Conservation (phyloP, 2,113 vertebrate species). For the Scalopus aquaticus region DNA sequence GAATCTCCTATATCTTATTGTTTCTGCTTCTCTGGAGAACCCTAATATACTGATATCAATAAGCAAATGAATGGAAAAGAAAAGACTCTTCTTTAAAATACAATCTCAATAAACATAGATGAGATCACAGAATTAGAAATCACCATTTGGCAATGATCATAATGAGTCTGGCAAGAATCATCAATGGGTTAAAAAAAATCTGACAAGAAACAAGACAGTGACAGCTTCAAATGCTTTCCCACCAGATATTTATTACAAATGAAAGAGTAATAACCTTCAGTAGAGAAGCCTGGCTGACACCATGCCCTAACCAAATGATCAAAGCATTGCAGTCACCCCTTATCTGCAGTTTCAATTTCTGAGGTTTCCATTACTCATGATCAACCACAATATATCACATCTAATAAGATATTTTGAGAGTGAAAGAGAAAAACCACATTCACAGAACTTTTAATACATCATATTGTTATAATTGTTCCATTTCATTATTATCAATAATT, state of each 20-base stretch:
- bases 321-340: not conserved
- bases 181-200: not conserved
- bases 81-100: not conserved
- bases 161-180: not conserved
- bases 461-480: too few relatives aligned
- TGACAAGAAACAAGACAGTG: not conserved
- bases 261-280: not conserved
- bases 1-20: not conserved
- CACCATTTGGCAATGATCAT: not conserved
- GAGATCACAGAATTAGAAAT: not conserved
- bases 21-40: not conserved
- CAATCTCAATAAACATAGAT: not conserved
- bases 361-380: not conserved
- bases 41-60: not conserved
- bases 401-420: not conserved
- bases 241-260: not conserved
- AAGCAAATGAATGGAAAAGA: not conserved
- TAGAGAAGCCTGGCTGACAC: not conserved
- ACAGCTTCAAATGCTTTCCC: not conserved
- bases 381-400: not conserved
- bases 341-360: not conserved
- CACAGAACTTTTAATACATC: not conserved
- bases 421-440: not conserved
- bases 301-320: not conserved
- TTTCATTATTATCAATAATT: too few relatives aligned